Evolutionary conservation across 2,113 vertebrate species (phyloP), one percentile per base, ranked within the genome.

Genomic region (Ranitomeya imitator): DNA sequence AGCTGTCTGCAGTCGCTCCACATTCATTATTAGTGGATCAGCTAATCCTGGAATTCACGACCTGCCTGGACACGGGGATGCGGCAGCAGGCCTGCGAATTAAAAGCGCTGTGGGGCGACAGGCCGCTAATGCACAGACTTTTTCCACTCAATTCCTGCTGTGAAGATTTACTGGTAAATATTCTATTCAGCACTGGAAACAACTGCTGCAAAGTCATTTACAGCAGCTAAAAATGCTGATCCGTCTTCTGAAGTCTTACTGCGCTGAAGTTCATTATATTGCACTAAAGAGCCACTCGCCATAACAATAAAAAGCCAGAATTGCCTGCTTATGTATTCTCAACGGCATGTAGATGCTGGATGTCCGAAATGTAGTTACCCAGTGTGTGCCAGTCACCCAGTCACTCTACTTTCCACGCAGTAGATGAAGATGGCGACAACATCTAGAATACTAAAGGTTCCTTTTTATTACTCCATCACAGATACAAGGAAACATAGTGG

Each of bases 31-130:
- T 93, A 51, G 93, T 95, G 45, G 93, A 94, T 80, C 93, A 92
- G 26, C 87, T 97, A 84, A 93, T 94, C 80, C 95, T 96, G 31
- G 93, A 95, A 5, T 95, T 96, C 89, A 91, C 94, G 19, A 91
- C 90, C 76, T 97, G 96, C 45, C 92, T 97, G 93, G 96, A 99
- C 91, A 98, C 98, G 0, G 94, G 95, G 37, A 91, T 98, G 92
- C 96, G 97, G 80, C 98, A 99, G 69, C 94, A 94, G 85, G 95
- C 94, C 10, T 96, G 97, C 89, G 98, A 99, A 92, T 91, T 99
- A 90, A 96, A 95, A 92, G 89, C 94, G 79, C 93, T 99, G 81
- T 93, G 91, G 90, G 95, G 95, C 85, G 93, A 99, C 90, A 88
- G 92, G 60, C 91, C 94, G 0, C 91, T 98, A 76, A 96, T 96